phyloP scores from a whole-genome alignment of 2,113 vertebrate species.

The Rissa tridactyla region DNA sequence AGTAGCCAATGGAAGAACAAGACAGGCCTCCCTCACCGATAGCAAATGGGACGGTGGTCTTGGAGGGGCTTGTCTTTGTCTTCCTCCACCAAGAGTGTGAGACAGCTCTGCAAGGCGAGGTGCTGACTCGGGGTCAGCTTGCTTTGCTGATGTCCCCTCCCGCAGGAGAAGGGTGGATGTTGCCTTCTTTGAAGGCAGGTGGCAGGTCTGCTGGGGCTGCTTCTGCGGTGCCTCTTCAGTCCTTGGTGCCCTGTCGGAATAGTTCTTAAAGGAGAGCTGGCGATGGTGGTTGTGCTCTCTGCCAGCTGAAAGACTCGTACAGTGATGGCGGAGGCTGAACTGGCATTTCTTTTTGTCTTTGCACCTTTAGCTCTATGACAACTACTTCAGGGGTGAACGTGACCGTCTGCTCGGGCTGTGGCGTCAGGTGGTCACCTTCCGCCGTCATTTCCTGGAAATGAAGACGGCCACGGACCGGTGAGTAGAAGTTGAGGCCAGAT shows the following conservation, averaged over 20 bases:
- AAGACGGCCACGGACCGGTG: too few species aligned
- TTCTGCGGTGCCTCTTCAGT: neutral
- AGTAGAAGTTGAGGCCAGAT: too few species aligned
- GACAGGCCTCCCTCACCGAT: neutral
- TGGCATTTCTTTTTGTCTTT: constrained; percentile 21
- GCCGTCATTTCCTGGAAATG: too few species aligned
- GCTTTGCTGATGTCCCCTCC: neutral
- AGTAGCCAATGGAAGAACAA: neutral
- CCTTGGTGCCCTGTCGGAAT: neutral
- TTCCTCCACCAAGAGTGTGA: neutral
- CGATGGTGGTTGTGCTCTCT: neutral
- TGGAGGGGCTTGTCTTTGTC: neutral
- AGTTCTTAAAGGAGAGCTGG: neutral
- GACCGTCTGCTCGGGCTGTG: constrained; percentile 78
- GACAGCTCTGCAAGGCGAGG: neutral
- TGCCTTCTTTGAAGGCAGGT: too few species aligned
- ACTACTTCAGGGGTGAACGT: constrained; percentile 73
- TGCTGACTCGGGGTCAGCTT: neutral
- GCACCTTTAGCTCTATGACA: constrained; percentile 69
- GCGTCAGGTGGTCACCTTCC: constrained; percentile 81
- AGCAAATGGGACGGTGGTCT: neutral
- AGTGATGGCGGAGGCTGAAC: neutral
- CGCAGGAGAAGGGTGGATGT: neutral
- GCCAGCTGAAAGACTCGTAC: neutral
- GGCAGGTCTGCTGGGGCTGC: neutral